These are phyloP conservation scores for Caranx ignobilis DNA, from an alignment of 2,113 vertebrate species.

Conservation along the genomic window DNA sequence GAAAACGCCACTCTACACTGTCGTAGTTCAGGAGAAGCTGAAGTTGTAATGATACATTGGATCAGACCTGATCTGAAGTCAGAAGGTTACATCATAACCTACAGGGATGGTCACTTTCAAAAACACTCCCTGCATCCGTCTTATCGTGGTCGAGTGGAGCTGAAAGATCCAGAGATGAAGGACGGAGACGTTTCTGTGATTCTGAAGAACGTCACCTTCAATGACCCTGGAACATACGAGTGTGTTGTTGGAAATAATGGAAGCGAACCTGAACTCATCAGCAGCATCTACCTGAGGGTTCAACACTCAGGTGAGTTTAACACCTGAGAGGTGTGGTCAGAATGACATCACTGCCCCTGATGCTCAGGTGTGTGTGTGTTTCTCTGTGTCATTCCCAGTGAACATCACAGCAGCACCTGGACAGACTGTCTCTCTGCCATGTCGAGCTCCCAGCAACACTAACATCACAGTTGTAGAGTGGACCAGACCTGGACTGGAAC, in stretches of 20 bases:
- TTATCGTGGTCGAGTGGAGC: neutral
- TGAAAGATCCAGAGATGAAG: neutral
- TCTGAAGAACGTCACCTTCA: neutral
- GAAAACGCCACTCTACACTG: too few relatives aligned
- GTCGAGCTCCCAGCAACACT: too few relatives aligned
- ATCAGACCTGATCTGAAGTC: too few relatives aligned
- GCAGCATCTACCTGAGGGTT: neutral
- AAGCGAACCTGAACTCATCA: neutral
- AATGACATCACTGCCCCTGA: too few relatives aligned
- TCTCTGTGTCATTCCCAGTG: too few relatives aligned
- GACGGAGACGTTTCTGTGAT: neutral
- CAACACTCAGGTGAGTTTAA: neutral
- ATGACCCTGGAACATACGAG: neutral
- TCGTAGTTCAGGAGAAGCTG: too few relatives aligned
- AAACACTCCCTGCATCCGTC: neutral
- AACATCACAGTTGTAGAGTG: too few relatives aligned
- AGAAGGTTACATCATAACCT: neutral
- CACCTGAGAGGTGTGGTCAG: too few relatives aligned
- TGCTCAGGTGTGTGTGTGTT: too few relatives aligned
- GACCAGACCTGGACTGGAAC: too few relatives aligned
- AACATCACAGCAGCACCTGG: too few relatives aligned
- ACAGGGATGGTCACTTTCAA: neutral
- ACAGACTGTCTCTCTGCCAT: too few relatives aligned
- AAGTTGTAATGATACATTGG: neutral
- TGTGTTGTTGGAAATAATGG: neutral